phyloP scores from a whole-genome alignment of 2,888 invertebrate species.

The Agrotis ipsilon region DNA sequence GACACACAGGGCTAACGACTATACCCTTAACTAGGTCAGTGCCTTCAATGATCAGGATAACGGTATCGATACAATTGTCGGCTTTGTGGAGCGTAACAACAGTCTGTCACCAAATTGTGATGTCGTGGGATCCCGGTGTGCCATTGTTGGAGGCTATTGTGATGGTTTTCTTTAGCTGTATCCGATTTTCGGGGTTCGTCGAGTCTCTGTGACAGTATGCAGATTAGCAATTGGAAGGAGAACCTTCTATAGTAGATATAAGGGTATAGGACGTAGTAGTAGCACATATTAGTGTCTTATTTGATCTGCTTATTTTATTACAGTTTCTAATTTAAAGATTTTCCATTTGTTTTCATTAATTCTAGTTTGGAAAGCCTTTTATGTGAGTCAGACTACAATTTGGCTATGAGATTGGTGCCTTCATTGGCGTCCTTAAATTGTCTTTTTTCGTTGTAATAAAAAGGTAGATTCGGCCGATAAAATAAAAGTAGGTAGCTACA shows the following conservation, averaged over 20 bases:
- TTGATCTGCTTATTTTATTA: too few relatives aligned
- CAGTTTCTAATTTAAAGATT: too few relatives aligned
- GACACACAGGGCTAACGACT: conserved; percentile 54
- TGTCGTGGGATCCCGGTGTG: conserved; percentile 67
- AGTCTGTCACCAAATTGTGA: conserved; percentile 63
- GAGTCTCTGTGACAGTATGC: conserved; percentile 9
- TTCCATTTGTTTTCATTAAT: too few relatives aligned
- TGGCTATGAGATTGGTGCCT: not conserved
- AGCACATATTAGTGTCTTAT: too few relatives aligned
- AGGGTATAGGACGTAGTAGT: too few relatives aligned
- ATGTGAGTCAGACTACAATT: too few relatives aligned
- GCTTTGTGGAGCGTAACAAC: conserved; percentile 79
- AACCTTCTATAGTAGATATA: too few relatives aligned
- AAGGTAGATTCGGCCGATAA: not conserved
- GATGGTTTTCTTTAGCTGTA: conserved; percentile 49
- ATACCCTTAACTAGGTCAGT: conserved; percentile 74
- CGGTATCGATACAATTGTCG: conserved; percentile 75
- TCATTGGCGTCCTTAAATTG: not conserved
- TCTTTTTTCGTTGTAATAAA: not conserved
- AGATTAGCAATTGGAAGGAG: not conserved
- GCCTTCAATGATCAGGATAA: conserved; percentile 70
- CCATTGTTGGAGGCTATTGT: conserved; percentile 51
- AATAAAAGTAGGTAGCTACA: not conserved
- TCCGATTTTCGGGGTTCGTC: conserved; percentile 41
- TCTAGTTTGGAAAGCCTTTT: too few relatives aligned